Evolutionary conservation across 2,797 vertebrate genomes (phyloP), one percentile per base, ranked within the genome.

Genomic region (Lycodopsis pacificus): DNA sequence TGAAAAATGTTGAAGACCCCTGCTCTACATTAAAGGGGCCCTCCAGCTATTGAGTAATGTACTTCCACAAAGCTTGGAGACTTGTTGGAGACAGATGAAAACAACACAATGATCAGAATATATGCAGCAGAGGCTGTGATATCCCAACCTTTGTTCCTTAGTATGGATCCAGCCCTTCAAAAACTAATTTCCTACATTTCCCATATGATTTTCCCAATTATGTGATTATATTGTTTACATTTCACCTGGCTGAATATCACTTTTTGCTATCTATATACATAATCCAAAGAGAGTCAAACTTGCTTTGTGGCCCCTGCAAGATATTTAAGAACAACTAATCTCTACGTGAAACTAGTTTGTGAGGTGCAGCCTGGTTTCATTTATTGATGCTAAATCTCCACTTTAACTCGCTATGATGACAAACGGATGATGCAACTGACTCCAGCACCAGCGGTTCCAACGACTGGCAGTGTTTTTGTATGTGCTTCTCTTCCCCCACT

Each of bases 161-260:
- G 17, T 48, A 9, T 48, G 6, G 15, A 48, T 48, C 46, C 4
- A 51, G 49, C 15, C 19, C 56, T 15, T 53, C 12, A 12, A 53
- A 30, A 13, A 44, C 13, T 15, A 58, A 36, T 17, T 34, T 3
- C 40, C 15, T 48, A 19, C 46, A 48, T 53, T 27, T 22, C 44
- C 17, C 8, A 20, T 51, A 12, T n/a, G n/a, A 22, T 22, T 22
- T 51, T n/a, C 19, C 19, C 19, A 49, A n/a, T 34, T 20, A 20
- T 59, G 57, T 59, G 17, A 59, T 59, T 20, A 13, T 38, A n/a
- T 61, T 36, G 58, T 61, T 58, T 34, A 34, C 32, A 36, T 59
- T 61, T 11, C 51, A 25, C n/a, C 22, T 54, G 22, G 22, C 27
- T 54, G 51, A 54, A 54, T 54, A 54, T 54, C 51, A 12, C 22